Percentiles rank a stretch among this genome's conserved stretches.
Evolutionary conservation across 2,797 vertebrate genomes (phyloP).

Genomic region (Vespertilio murinus): DNA sequence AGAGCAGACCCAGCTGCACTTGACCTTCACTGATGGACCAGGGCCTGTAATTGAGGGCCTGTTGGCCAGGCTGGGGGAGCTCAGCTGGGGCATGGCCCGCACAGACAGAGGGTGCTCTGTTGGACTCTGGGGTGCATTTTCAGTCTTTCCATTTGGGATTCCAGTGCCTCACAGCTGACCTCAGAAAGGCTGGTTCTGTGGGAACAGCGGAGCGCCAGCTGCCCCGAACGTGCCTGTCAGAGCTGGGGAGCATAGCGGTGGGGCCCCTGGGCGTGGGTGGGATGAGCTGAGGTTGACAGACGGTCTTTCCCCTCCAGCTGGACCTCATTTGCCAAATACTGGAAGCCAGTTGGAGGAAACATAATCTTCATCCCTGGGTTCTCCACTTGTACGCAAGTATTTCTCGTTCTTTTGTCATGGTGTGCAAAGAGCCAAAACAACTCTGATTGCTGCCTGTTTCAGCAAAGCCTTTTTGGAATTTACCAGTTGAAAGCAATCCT

Average conservation of each 20-base stretch:
- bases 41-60: background rate
- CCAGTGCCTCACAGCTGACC: background rate
- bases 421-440: background rate
- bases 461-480: background rate
- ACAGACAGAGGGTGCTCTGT: constrained; percentile 52
- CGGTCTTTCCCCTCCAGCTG: constrained; percentile 85
- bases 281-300: background rate
- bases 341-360: constrained; percentile 92
- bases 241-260: background rate
- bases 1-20: background rate
- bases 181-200: constrained; percentile 13
- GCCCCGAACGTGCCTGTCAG: background rate
- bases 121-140: background rate
- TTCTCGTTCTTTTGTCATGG: background rate
- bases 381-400: constrained; percentile 90
- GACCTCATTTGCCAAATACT: constrained; percentile 91
- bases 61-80: background rate
- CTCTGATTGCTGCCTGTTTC: background rate
- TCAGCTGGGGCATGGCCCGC: background rate
- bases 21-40: constrained; percentile 7
- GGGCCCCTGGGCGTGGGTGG: background rate
- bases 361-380: constrained; percentile 85
- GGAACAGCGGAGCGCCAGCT: background rate
- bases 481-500: background rate
- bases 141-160: constrained; percentile 46